These are phyloP conservation scores for Sterrhoptilus dennistouni DNA, from an alignment of 2,113 vertebrate species.

Conservation along the genomic window DNA sequence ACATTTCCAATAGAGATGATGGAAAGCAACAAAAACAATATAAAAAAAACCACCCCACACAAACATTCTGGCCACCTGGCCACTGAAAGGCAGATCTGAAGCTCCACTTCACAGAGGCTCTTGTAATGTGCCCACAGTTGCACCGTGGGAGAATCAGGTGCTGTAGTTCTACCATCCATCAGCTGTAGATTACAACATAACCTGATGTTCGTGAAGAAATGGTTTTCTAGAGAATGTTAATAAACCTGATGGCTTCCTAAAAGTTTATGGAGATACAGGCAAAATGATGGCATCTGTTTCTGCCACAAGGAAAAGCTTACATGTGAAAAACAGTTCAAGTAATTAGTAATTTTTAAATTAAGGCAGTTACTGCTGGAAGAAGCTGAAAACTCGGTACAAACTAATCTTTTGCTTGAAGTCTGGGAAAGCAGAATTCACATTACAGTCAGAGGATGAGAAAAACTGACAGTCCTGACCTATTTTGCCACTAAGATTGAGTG, in stretches of 20 bases:
- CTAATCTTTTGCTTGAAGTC: neutral
- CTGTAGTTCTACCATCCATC: neutral
- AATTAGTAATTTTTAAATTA: slow-evolving; percentile 1
- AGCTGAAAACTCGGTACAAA: slow-evolving; percentile 13
- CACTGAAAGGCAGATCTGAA: neutral
- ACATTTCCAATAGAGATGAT: neutral
- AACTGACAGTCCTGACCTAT: slow-evolving; percentile 1
- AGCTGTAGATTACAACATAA: neutral
- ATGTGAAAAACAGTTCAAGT: neutral
- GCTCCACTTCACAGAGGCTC: neutral
- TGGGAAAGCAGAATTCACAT: neutral
- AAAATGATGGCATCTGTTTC: neutral
- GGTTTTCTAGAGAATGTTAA: neutral
- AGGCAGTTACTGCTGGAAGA: neutral
- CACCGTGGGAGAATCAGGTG: neutral
- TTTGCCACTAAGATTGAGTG: neutral
- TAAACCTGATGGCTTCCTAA: neutral
- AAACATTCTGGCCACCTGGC: slow-evolving; percentile 41
- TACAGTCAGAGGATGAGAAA: neutral
- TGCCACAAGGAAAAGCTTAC: neutral
- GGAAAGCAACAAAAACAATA: slow-evolving; percentile 2
- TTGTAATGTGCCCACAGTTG: neutral
- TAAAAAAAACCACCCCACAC: neutral
- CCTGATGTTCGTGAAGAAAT: neutral
- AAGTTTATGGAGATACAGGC: neutral